Percentiles rank a stretch among this genome's conserved stretches.
Evolutionary conservation across 2,888 invertebrate species (phyloP).

Genomic region (Atrina japonica): DNA sequence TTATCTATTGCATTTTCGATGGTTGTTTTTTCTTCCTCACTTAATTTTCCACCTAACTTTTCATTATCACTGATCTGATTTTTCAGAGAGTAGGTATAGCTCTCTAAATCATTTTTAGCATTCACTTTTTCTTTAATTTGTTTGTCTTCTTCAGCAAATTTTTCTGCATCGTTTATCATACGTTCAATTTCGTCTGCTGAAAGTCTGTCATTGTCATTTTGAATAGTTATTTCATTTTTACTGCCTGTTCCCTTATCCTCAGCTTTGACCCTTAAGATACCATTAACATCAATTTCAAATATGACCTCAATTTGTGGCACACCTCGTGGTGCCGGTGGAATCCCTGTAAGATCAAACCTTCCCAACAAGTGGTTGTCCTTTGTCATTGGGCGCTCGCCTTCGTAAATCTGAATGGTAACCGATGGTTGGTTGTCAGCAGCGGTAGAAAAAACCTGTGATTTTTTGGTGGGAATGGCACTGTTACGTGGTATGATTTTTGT

Average conservation of each 20-base stretch:
- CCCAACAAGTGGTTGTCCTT: conserved; percentile 99
- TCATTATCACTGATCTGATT: conserved; percentile 98
- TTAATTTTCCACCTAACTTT: conserved; percentile 94
- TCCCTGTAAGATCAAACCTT: conserved; percentile 98
- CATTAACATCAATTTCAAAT: conserved; percentile 83
- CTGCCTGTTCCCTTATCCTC: conserved; percentile 99
- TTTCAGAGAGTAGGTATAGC: conserved; percentile 91
- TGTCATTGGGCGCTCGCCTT: conserved; percentile 99
- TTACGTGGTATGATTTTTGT: conserved; percentile 98
- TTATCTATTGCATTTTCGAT: conserved; percentile 97
- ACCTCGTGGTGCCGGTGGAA: conserved; percentile 88
- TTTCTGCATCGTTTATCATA: conserved; percentile 99
- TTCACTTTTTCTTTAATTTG: conserved; percentile 91
- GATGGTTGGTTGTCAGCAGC: conserved; percentile 99
- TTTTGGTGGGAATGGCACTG: conserved; percentile 99
- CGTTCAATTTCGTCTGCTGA: conserved; percentile 99
- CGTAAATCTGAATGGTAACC: conserved; percentile 97
- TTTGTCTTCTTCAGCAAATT: conserved; percentile 99
- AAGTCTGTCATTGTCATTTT: conserved; percentile 97
- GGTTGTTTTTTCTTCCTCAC: conserved; percentile 94
- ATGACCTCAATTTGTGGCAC: conserved; percentile 82
- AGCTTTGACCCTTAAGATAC: conserved; percentile 87
- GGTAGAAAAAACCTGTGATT: conserved; percentile 99
- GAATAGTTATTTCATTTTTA: conserved; percentile 98
- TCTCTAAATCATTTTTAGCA: conserved; percentile 96